Conservation (phyloP, 2,888 invertebrate genomes). For the Drosophila paramelanica region DNA sequence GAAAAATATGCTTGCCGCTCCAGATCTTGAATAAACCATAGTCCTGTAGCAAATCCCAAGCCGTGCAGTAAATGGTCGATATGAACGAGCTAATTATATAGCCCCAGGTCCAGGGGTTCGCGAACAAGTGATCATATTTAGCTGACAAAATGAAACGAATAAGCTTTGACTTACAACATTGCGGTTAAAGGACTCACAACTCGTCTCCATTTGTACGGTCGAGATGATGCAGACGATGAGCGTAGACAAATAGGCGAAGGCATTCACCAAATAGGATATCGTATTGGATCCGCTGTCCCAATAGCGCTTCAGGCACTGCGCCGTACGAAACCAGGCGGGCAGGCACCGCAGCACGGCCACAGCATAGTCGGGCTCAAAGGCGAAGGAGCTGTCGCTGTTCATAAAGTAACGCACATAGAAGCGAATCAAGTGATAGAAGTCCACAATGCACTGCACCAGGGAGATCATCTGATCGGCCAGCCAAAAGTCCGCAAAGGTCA, state of each 20-base stretch:
- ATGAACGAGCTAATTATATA: conserved; percentile 93
- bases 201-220: conserved; percentile 85
- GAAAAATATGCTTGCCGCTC: conserved; percentile 93
- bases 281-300: conserved; percentile 92
- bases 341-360: conserved; percentile 93
- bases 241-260: conserved; percentile 97
- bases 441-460: conserved; percentile 92
- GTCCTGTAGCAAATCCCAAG: conserved; percentile 99
- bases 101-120: conserved; percentile 93
- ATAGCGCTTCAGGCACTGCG: conserved; percentile 97
- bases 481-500: conserved; percentile 98
- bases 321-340: conserved; percentile 98
- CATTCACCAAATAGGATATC: conserved; percentile 97
- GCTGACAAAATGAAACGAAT: conserved; percentile 80
- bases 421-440: conserved; percentile 95
- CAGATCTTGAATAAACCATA: conserved; percentile 97
- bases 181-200: conserved; percentile 69
- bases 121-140: conserved; percentile 86
- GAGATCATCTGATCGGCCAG: conserved; percentile 97
- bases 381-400: conserved; percentile 38
- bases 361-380: conserved; percentile 88
- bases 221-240: conserved; percentile 95
- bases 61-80: conserved; percentile 95
- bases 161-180: neutral
- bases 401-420: conserved; percentile 88